A percentile compares a stretch with the other conserved stretches of the same genome.
These are phyloP conservation scores for Macrosoma leucophasiata DNA, from an alignment of 2,888 invertebrate species.

Conservation along the genomic window DNA sequence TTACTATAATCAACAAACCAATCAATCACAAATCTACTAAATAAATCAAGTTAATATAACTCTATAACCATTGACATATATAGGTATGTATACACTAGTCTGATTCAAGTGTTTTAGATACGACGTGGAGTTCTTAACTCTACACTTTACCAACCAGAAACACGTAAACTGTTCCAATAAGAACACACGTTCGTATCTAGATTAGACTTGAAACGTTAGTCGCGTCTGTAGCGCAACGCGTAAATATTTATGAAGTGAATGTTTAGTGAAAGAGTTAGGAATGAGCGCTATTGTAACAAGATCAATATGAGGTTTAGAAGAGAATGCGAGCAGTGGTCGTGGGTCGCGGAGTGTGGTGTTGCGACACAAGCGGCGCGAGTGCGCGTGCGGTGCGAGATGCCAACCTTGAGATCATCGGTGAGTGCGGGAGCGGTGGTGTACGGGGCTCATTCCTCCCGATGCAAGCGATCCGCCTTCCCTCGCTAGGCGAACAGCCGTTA, in stretches of 20 bases:
- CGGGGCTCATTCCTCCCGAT: slow-evolving; percentile 75
- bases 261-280: slow-evolving; percentile 30
- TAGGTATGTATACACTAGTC: too few species aligned
- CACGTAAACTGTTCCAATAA: slow-evolving; percentile 16
- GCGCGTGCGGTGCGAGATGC: slow-evolving; percentile 36
- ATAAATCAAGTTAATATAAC: too few species aligned
- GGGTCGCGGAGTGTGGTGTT: slow-evolving; percentile 52
- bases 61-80: too few species aligned
- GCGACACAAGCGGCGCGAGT: slow-evolving; percentile 44
- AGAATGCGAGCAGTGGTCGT: slow-evolving; percentile 52
- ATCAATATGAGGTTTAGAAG: slow-evolving; percentile 52
- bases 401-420: slow-evolving; percentile 76
- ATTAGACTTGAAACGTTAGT: slow-evolving; percentile 14
- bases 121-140: too few species aligned
- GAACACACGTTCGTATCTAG: slow-evolving; percentile 13
- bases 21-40: too few species aligned
- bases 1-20: too few species aligned
- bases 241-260: slow-evolving; percentile 38
- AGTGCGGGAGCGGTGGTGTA: slow-evolving; percentile 64
- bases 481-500: slow-evolving; percentile 70
- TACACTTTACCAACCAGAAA: slow-evolving; percentile 3
- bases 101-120: too few species aligned
- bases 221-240: slow-evolving; percentile 10
- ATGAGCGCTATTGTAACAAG: slow-evolving; percentile 46
- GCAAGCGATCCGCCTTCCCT: slow-evolving; percentile 64